Conservation (phyloP, 2,888 invertebrate genomes). For the Nephrotoma guestfalica region DNA sequence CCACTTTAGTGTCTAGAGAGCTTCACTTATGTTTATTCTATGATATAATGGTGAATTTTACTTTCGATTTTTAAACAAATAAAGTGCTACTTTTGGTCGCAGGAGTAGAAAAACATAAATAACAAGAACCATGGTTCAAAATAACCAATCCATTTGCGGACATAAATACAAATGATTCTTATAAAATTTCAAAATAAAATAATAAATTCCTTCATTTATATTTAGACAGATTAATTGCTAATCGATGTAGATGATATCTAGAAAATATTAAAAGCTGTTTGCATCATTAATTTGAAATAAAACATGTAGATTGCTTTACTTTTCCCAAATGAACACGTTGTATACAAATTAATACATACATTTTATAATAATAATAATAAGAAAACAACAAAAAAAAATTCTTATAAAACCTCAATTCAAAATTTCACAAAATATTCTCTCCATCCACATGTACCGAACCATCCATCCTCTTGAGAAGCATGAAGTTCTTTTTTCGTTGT, state of each 20-base stretch:
- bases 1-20: too few relatives aligned
- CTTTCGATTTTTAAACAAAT: too few relatives aligned
- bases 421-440: neutral
- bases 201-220: too few relatives aligned
- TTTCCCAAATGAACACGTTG: neutral
- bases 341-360: neutral
- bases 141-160: too few relatives aligned
- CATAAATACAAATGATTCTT: too few relatives aligned
- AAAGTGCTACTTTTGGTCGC: too few relatives aligned
- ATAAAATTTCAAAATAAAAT: too few relatives aligned
- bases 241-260: neutral
- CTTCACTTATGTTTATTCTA: too few relatives aligned
- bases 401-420: neutral
- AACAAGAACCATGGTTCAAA: too few relatives aligned
- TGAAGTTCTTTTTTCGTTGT: neutral
- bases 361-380: neutral
- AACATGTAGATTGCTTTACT: neutral
- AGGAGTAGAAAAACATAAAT: too few relatives aligned
- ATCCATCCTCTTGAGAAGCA: neutral
- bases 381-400: neutral
- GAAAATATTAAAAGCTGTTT: neutral
- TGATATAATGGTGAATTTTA: too few relatives aligned
- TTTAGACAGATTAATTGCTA: neutral
- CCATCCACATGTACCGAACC: neutral
- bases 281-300: neutral